These are phyloP conservation scores for Lutraria lutraria DNA, from an alignment of 2,888 invertebrate genomes.

Conservation along the genomic window DNA sequence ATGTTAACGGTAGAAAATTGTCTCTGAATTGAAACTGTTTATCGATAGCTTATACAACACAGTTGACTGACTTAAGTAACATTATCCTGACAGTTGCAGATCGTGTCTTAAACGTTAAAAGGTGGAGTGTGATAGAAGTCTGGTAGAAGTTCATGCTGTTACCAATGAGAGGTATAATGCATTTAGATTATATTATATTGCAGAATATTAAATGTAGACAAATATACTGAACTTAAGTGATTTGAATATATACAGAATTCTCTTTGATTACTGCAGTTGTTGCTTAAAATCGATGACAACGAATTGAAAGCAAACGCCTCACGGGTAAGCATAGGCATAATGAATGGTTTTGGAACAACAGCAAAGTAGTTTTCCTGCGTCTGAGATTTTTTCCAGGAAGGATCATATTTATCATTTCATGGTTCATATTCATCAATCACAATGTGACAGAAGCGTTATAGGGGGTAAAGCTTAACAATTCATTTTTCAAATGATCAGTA, in stretches of 20 bases:
- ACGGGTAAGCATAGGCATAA: neutral
- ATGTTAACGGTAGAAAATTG: neutral
- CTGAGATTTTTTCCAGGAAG: neutral
- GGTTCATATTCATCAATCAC: neutral
- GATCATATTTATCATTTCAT: neutral
- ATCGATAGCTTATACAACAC: neutral
- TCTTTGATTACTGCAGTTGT: neutral
- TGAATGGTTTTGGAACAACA: neutral
- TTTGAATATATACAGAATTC: neutral
- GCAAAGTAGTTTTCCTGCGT: neutral
- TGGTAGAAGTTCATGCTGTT: neutral
- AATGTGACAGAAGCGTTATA: neutral
- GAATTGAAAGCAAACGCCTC: neutral
- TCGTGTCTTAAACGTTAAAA: neutral
- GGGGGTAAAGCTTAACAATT: neutral
- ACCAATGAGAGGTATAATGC: neutral
- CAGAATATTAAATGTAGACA: neutral
- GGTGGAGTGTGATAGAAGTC: neutral
- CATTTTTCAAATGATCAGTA: neutral
- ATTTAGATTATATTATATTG: neutral
- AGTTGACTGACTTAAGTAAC: neutral
- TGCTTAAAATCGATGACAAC: neutral
- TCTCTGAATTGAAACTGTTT: neutral
- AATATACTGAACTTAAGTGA: neutral
- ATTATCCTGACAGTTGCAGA: neutral